Evolutionary conservation across 2,113 vertebrate species (phyloP), one percentile per base, ranked within the genome.

Genomic region (Labeo rohita): DNA sequence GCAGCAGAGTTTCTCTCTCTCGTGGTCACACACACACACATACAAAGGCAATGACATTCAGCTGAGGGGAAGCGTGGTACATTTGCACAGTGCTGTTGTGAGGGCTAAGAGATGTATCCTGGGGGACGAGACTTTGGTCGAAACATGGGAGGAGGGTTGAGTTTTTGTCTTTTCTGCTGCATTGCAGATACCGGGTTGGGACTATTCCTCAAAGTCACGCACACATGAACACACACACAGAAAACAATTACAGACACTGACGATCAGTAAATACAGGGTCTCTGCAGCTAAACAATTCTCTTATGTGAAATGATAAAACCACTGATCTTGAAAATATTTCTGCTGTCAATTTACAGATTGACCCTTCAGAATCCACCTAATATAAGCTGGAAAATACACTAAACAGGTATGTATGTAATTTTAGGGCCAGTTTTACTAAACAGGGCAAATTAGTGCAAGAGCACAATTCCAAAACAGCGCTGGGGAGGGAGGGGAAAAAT

Each of bases 141-240:
- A 84, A 66, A 82, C 83, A 86, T 80, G 88, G 92, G 91, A 91
- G 91, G 84, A 84, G 77, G 88, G 85, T 72, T 85, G 72, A 86
- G 77, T 84, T 89, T 89, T 89, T 81, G 70, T 87, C 77, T 84
- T 89, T 94, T 95, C 90, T 95, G 92, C 94, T 95, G 95, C 95
- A 95, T 95, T 95, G 94, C 94, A 95, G 95, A 95, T 95, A 92
- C 94, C 90, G 92, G 82, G 87, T 84, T 93, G 92, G 92, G 93
- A 93, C 93, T 94, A 91, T 91, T 93, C 93, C 92, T 93, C 93
- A 90, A 93, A 92, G 89, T 77, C 47, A 83, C 23, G 56, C 56
- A 78, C 88, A 89, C 87, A 84, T 82, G 89, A 74, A 86, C 79
- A 87, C 84, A 89, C 52, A 6, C 28, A 73, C 4, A 18, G 34